These are phyloP conservation scores for Trachymyrmex septentrionalis DNA, from an alignment of 1,140 invertebrate species.

Conservation along the genomic window DNA sequence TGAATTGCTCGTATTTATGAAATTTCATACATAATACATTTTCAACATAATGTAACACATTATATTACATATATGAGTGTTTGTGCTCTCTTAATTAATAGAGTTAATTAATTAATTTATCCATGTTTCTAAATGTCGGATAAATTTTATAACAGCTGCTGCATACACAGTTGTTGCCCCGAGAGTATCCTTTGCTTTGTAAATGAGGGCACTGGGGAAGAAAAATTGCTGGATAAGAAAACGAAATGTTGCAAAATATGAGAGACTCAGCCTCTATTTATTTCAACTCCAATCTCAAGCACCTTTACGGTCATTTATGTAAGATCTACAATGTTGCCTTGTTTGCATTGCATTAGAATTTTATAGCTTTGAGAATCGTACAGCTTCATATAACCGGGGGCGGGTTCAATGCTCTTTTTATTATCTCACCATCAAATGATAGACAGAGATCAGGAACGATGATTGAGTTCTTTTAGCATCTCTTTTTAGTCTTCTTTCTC, in stretches of 20 bases:
- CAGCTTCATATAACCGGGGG: not conserved
- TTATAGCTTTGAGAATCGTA: slow-evolving; percentile 26
- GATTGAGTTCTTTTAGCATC: slow-evolving; percentile 9
- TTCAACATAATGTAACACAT: not conserved
- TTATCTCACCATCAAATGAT: not conserved
- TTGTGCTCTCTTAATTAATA: not conserved
- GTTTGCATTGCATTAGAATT: slow-evolving; percentile 51
- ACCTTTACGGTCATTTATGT: slow-evolving; percentile 36
- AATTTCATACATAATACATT: not conserved
- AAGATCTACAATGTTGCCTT: slow-evolving; percentile 46
- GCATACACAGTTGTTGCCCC: not conserved
- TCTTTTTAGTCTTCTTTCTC: not conserved
- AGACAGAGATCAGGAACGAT: not conserved
- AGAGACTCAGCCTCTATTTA: not conserved
- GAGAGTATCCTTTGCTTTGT: not conserved
- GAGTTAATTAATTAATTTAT: not conserved
- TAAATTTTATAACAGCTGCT: slow-evolving; percentile 7
- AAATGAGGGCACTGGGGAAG: not conserved
- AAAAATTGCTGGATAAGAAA: not conserved
- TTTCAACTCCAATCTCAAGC: slow-evolving; percentile 13
- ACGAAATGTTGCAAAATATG: slow-evolving; percentile 8
- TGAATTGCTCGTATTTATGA: not conserved
- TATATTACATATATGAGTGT: not conserved
- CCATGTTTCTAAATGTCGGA: not conserved
- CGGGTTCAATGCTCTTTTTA: not conserved